Evolutionary conservation across 2,888 invertebrate species (phyloP).

Genomic region (Ophonus ardosiacus): DNA sequence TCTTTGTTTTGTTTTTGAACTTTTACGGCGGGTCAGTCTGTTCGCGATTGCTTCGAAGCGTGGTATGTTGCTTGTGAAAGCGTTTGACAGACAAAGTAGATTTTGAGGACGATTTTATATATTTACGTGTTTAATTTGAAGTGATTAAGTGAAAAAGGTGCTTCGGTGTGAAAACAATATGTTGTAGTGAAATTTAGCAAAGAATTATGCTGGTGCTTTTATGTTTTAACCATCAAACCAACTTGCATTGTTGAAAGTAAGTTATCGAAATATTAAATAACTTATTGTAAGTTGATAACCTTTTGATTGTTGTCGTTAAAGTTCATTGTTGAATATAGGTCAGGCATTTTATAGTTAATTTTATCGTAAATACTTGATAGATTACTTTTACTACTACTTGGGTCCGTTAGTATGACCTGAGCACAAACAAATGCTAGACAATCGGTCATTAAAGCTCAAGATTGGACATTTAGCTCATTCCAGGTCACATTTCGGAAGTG

Average conservation of each 20-base stretch:
- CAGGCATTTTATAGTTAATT: slow-evolving; percentile 35
- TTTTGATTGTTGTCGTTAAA: slow-evolving; percentile 18
- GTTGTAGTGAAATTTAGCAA: slow-evolving; percentile 43
- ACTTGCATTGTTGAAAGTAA: not conserved
- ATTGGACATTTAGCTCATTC: slow-evolving; percentile 33
- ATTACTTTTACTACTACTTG: slow-evolving; percentile 29
- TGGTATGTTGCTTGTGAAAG: slow-evolving; percentile 30
- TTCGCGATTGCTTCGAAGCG: slow-evolving; percentile 7
- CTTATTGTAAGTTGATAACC: slow-evolving; percentile 8
- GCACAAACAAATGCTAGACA: slow-evolving; percentile 13
- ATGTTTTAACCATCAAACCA: slow-evolving; percentile 29
- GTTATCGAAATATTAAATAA: slow-evolving; percentile 5
- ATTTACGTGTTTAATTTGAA: slow-evolving; percentile 47
- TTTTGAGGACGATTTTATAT: slow-evolving; percentile 54
- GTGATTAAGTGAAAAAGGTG: slow-evolving; percentile 50
- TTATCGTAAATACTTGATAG: slow-evolving; percentile 14
- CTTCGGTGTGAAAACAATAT: slow-evolving; percentile 32
- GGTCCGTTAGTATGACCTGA: slow-evolving; percentile 30
- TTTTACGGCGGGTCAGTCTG: slow-evolving; percentile 41
- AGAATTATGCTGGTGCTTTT: slow-evolving; percentile 18
- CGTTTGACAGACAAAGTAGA: slow-evolving; percentile 57
- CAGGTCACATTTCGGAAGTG: slow-evolving; percentile 57
- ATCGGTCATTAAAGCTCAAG: slow-evolving; percentile 29
- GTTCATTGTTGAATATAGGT: slow-evolving; percentile 19
- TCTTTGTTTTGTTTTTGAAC: slow-evolving; percentile 54